phyloP scores from a whole-genome alignment of 2,888 invertebrate species.

The Mycalesis mineus region DNA sequence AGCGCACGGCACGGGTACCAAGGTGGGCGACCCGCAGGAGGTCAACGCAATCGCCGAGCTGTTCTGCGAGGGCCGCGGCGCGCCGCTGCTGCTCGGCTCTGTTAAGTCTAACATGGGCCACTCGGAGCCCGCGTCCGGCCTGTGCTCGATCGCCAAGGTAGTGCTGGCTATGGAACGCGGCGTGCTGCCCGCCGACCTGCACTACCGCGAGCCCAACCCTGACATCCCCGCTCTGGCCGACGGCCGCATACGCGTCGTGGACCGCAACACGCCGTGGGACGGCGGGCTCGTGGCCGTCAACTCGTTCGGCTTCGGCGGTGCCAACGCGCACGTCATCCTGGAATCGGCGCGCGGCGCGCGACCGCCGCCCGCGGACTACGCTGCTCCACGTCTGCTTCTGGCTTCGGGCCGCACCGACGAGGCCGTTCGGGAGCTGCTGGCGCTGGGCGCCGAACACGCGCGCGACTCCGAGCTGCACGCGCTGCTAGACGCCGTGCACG shows the following conservation, averaged over 20 bases:
- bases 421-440: conserved; percentile 83
- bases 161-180: conserved; percentile 95
- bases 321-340: conserved; percentile 94
- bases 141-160: conserved; percentile 94
- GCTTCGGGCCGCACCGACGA: conserved; percentile 92
- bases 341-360: conserved; percentile 85
- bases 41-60: conserved; percentile 95
- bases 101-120: conserved; percentile 99
- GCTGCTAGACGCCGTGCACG: conserved; percentile 86
- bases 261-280: conserved; percentile 88
- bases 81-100: conserved; percentile 93
- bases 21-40: conserved; percentile 98
- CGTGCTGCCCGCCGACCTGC: conserved; percentile 93
- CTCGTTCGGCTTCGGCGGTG: conserved; percentile 99
- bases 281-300: conserved; percentile 96
- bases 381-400: conserved; percentile 82
- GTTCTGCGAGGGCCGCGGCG: conserved; percentile 88
- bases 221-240: conserved; percentile 94
- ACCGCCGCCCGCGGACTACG: conserved; percentile 54
- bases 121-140: conserved; percentile 94
- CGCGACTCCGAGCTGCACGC: conserved; percentile 86
- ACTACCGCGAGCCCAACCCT: conserved; percentile 90
- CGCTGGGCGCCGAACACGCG: conserved; percentile 78
- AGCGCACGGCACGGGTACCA: conserved; percentile 99
- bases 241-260: conserved; percentile 89